These are phyloP conservation scores for Rhinichthys osculus DNA, from an alignment of 2,797 vertebrate genomes.

Conservation along the genomic window DNA sequence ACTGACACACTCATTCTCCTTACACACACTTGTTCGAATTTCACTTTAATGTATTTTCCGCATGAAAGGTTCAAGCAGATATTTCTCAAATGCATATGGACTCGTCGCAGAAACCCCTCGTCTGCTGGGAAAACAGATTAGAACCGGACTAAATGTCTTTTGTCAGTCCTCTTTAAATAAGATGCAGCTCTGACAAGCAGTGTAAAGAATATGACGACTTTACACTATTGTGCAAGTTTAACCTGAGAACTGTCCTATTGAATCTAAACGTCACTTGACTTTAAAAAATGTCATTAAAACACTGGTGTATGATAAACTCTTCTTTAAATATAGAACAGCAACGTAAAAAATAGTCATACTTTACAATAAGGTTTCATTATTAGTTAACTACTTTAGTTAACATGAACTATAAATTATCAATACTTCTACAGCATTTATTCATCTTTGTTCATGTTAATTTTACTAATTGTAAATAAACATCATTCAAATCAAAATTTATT, in stretches of 20 bases:
- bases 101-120: slow-evolving; percentile 69
- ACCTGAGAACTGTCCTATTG: slow-evolving; percentile 22
- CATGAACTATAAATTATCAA: too few species aligned
- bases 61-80: slow-evolving; percentile 76
- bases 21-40: slow-evolving; percentile 39
- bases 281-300: slow-evolving; percentile 46
- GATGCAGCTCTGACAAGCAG: slow-evolving; percentile 74
- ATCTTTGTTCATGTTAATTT: too few species aligned
- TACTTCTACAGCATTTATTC: too few species aligned
- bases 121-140: slow-evolving; percentile 78
- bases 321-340: not conserved
- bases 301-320: not conserved
- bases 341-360: too few species aligned
- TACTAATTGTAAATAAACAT: too few species aligned
- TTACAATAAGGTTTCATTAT: too few species aligned
- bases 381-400: too few species aligned
- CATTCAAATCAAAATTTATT: too few species aligned
- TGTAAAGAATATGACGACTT: slow-evolving; percentile 70
- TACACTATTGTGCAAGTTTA: slow-evolving; percentile 54
- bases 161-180: slow-evolving; percentile 77
- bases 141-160: slow-evolving; percentile 67
- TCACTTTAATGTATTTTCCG: slow-evolving; percentile 71
- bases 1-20: slow-evolving; percentile 25
- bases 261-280: slow-evolving; percentile 36
- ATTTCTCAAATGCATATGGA: slow-evolving; percentile 68